Base-by-base conservation (phyloP, 1,140 invertebrate genomes). In the Leptinotarsa lineolata region DNA sequence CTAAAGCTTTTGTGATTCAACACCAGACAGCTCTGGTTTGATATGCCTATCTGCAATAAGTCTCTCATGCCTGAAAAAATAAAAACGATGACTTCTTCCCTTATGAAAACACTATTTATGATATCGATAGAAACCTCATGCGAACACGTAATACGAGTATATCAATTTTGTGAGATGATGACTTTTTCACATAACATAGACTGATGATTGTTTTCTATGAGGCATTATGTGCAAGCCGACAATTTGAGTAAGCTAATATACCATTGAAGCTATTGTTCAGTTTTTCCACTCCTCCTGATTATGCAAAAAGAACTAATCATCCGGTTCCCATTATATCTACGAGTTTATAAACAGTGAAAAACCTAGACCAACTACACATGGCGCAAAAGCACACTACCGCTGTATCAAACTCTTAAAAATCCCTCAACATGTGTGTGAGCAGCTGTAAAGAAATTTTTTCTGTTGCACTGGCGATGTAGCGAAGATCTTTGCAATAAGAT, bases 321-420 rank as follows among this genome's bases (percentile, higher is more conserved):
- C 48, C 48, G 48, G 48, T 54, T 54, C 48, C 48, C 48, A 54
- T 54, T 54, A 54, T 54, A 4, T 18, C 15, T 54, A 15, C 48
- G 48, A 15, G 48, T 54, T 54, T 18, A 54, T 54, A 54, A 54
- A 54, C 48, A 54, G 15, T 54, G 48, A 54, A 54, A 54, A 54
- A 54, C 48, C 48, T 54, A 54, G 48, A n/a, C 48, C 6, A 54
- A 54, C 48, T 54, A 54, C 48, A 54, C 16, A 54, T 54, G 48
- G 48, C n/a, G 48, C 48, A 54, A 54, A 4, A 54, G 48, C n/a
- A 15, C 48, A 15, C 48, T n/a, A 54, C n/a, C 16, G 15, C n/a
- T 54, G n/a, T 13, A 54, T 5, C 3, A 54, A 54, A 54, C 48
- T 18, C 15, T 54, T 54, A 54, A 54, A 54, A 54, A 54, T 54